Evolutionary conservation across 2,797 vertebrate species (phyloP).

Genomic region (Ptychadena robeensis): DNA sequence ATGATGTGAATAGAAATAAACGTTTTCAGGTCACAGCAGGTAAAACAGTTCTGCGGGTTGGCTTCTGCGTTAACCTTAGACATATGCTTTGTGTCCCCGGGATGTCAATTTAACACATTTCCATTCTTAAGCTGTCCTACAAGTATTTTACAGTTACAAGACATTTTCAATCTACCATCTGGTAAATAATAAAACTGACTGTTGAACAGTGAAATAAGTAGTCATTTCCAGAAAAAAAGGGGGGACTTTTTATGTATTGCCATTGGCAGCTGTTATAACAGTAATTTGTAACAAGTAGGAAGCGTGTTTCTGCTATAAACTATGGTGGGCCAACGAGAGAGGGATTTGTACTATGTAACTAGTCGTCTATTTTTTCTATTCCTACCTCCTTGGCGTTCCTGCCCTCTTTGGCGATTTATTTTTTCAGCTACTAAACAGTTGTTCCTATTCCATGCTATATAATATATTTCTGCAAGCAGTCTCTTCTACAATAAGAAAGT

Average conservation of each 20-base stretch:
- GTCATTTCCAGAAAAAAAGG: conserved; percentile 13
- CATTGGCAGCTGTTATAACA: conserved; percentile 20
- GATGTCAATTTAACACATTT: conserved; percentile 25
- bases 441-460: neutral
- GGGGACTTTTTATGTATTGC: conserved; percentile 24
- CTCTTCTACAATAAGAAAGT: too few species aligned
- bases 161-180: conserved; percentile 45
- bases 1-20: conserved; percentile 15
- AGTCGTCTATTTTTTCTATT: neutral
- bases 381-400: neutral
- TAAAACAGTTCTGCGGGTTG: conserved; percentile 7
- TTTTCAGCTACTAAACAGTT: neutral
- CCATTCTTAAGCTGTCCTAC: conserved; percentile 22
- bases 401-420: neutral
- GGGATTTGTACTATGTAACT: neutral
- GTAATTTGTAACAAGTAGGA: conserved; percentile 26
- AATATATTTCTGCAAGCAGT: too few species aligned
- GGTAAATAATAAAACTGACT: conserved; percentile 50
- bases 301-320: neutral
- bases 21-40: conserved; percentile 17
- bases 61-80: neutral
- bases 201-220: conserved; percentile 29
- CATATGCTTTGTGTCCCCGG: conserved; percentile 31
- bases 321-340: neutral
- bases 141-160: conserved; percentile 39